phyloP scores from a whole-genome alignment of 1,140 invertebrate species.

The Drosophila arawakana region DNA sequence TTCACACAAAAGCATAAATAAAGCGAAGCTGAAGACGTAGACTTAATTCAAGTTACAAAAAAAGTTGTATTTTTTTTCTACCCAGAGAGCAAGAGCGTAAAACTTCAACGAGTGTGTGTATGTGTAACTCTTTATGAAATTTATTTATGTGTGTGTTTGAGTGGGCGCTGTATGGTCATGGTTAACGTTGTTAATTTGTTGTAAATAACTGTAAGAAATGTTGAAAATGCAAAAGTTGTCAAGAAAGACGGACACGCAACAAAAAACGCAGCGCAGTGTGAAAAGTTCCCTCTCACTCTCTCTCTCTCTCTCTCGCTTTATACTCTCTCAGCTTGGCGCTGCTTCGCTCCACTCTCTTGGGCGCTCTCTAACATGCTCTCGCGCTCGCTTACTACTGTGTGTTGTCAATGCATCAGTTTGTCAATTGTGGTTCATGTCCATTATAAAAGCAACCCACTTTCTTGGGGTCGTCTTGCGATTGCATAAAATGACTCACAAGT shows the following conservation, averaged over 20 bases:
- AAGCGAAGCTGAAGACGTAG: constrained; percentile 57
- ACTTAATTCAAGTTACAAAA: constrained; percentile 46
- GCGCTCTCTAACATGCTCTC: constrained; percentile 9
- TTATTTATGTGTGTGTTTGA: constrained; percentile 23
- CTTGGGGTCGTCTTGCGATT: constrained; percentile 57
- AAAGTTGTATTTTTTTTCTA: constrained; percentile 51
- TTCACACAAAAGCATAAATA: constrained; percentile 53
- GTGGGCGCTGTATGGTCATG: constrained; percentile 66
- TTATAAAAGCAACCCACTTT: constrained; percentile 62
- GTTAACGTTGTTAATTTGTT: constrained; percentile 53
- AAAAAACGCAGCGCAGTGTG: constrained; percentile 59
- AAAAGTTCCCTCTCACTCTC: constrained; percentile 32
- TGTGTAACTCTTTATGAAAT: neutral
- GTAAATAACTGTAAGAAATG: constrained; percentile 69
- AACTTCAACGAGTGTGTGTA: constrained; percentile 53
- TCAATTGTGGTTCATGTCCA: constrained; percentile 47
- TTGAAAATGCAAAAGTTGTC: constrained; percentile 71
- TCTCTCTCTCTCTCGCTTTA: constrained; percentile 17
- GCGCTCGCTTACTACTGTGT: constrained; percentile 25
- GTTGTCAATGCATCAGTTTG: constrained; percentile 53
- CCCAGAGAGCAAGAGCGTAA: constrained; percentile 67
- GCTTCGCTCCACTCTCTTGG: constrained; percentile 5
- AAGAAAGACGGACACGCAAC: constrained; percentile 58
- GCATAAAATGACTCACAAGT: constrained; percentile 80
- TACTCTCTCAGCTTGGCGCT: neutral